Evolutionary conservation across 2,797 vertebrate genomes (phyloP).

Genomic region (Oceanodroma leucorhoa): DNA sequence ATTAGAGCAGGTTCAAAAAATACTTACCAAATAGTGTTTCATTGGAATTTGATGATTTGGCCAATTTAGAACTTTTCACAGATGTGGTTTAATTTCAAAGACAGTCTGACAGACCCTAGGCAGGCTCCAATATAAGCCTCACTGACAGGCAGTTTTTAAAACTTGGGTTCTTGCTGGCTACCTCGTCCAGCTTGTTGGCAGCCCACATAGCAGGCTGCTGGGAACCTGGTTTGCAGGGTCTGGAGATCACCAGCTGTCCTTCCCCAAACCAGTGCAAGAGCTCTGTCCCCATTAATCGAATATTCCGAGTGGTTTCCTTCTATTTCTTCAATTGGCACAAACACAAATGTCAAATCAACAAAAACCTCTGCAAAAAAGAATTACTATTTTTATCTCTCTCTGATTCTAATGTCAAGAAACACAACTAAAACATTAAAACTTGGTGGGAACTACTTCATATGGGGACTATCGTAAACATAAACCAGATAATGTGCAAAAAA

Average conservation of each 20-base stretch:
- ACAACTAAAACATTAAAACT: background rate
- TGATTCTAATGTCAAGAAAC: background rate
- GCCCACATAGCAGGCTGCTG: background rate
- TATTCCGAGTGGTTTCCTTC: background rate
- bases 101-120: background rate
- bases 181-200: background rate
- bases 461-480: accelerated
- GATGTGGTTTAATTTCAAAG: slow-evolving; percentile 10
- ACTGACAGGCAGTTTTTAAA: background rate
- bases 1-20: background rate
- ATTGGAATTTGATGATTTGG: background rate
- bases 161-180: background rate
- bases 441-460: background rate
- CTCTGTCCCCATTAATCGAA: background rate
- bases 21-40: background rate
- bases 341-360: background rate
- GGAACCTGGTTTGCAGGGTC: background rate
- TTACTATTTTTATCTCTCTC: background rate
- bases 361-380: background rate
- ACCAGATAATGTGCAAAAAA: background rate
- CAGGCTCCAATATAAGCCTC: background rate
- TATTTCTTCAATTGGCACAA: background rate
- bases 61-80: background rate
- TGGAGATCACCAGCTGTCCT: background rate
- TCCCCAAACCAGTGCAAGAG: background rate